Base-by-base conservation (phyloP, 92 coral and sea anemone species). In the Epizoanthus rinbou region DNA sequence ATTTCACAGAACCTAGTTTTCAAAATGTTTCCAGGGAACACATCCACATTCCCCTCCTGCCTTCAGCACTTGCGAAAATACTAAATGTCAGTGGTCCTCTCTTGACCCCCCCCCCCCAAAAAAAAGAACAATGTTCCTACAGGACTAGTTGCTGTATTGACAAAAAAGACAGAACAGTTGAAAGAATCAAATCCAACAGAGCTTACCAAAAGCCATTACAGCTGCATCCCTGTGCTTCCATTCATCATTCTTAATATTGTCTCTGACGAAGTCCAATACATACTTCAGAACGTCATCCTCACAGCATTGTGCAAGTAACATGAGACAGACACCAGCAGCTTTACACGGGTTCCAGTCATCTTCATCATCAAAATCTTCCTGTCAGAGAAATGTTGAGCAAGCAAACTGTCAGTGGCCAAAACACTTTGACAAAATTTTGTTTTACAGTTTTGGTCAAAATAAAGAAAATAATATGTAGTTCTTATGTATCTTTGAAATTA, bases 271-370 rank as follows among this genome's bases (percentile, higher is more conserved):
- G 54, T 75, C 83, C 66, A 92, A 47, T 3, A 96, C 96, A 57
- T 75, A 71, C n/a, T 72, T 75, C 10, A 94, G 89, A 54, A 96
- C 76, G 52, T 86, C 90, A 78, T 89, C 71, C 72, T 96, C 99
- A 89, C 98, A 93, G 84, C 99, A 96, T 88, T 96, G 99, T 2
- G 99, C 99, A 15, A 96, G 84, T 68, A 96, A 70, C 99, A 94
- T 96, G 24, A 96, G 86, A 62, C 99, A 96, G 28, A 96, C 99
- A 59, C 99, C 98, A 17, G 98, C 93, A 3, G 99, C 99, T 78
- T 96, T 96, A 33, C 93, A 93, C n/a, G 98, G 98, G 66, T 94
- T 91, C 99, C 99, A 96, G 76, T 96, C 99, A 90, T 96, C 99
- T 74, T 96, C 99, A 85, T 96, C 99, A 65, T 96, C 99, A 87